A percentile compares a stretch with the other conserved stretches of the same genome.
These are phyloP conservation scores for Acanthosepion pharaonis DNA, from an alignment of 2,888 invertebrate species.

Conservation along the genomic window DNA sequence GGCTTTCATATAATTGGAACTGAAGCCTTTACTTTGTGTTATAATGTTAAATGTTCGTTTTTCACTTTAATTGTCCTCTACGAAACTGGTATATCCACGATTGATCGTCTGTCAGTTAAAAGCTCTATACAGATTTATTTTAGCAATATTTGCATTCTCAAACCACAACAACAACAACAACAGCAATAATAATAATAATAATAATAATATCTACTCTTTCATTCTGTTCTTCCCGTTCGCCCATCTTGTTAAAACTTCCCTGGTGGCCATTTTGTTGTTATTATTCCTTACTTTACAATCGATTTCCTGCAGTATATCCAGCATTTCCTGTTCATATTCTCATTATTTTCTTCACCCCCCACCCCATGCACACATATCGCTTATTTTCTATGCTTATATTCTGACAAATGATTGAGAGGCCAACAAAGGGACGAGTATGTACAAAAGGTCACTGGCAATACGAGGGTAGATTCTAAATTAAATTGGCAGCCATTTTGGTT, in stretches of 20 bases:
- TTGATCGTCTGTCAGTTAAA: no score
- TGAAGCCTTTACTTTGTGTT: no score
- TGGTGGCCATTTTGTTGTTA: not conserved
- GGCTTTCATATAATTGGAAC: no score
- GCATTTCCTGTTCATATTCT: not conserved
- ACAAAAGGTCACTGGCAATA: not conserved
- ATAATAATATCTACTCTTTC: no score
- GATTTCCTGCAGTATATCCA: not conserved
- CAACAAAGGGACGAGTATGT: not conserved
- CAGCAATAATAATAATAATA: no score
- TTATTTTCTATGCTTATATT: not conserved
- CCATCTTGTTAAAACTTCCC: not conserved
- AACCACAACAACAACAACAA: no score
- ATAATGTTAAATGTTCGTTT: no score
- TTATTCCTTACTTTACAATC: not conserved
- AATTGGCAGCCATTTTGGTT: not conserved
- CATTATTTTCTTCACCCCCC: not conserved
- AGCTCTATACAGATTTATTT: no score
- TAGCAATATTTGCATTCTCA: no score
- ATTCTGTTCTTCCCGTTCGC: not conserved
- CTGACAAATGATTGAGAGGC: conserved; percentile 33
- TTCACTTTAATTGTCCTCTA: no score
- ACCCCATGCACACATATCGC: not conserved
- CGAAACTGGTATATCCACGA: no score
- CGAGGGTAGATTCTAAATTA: not conserved